Conservation (phyloP, 2,888 invertebrate species). For the Pristionchus maxplancki region DNA sequence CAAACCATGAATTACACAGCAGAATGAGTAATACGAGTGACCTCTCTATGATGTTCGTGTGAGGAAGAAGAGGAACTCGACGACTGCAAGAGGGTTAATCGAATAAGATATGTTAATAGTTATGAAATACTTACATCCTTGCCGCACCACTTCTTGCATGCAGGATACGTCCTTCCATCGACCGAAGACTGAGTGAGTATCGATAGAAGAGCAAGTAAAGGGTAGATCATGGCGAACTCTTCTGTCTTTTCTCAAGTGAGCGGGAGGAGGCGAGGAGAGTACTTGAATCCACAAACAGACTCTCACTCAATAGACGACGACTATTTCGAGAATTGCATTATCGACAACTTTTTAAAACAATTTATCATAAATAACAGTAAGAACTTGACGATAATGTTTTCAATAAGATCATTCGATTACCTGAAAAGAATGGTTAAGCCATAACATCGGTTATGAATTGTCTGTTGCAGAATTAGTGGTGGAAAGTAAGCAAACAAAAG, state of each 20-base stretch:
- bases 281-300: slow-evolving; percentile 24
- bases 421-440: no score
- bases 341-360: not conserved
- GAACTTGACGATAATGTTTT: no score
- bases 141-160: slow-evolving; percentile 20
- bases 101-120: not conserved
- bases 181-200: not conserved
- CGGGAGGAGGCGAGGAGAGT: not conserved
- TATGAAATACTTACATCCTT: not conserved
- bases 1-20: not conserved
- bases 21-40: not conserved
- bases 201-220: not conserved
- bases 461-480: not conserved
- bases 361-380: not conserved
- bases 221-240: not conserved
- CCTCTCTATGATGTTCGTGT: slow-evolving; percentile 3
- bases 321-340: not conserved
- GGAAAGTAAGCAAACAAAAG: slow-evolving; percentile 6
- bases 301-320: not conserved
- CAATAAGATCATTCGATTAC: no score
- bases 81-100: not conserved
- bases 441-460: not conserved
- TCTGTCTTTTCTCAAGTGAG: slow-evolving; percentile 31
- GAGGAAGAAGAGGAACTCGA: slow-evolving; percentile 1
- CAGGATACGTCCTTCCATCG: not conserved